A percentile compares a stretch with the other conserved stretches of the same genome.
Conservation (phyloP, 2,797 vertebrate species). For the Yasuhikotakia modesta region DNA sequence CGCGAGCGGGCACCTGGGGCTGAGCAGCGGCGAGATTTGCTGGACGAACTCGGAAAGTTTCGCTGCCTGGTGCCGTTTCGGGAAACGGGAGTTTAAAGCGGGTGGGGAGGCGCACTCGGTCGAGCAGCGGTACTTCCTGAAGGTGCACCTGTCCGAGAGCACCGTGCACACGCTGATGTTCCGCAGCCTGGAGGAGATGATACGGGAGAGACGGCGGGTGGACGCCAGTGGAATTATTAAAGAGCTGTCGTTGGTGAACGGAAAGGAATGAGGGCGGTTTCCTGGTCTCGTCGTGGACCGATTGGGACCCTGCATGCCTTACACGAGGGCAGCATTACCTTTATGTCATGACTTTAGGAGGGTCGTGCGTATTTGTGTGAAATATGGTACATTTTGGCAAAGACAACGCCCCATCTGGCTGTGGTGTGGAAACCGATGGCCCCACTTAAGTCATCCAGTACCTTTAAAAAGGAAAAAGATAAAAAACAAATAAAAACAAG, state of each 20-base stretch:
- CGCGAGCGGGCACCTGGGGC: constrained; percentile 92
- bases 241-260: constrained; percentile 87
- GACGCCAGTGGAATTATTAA: constrained; percentile 94
- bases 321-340: constrained; percentile 37
- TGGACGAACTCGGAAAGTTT: constrained; percentile 99
- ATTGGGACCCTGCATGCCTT: constrained; percentile 49
- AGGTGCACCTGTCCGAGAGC: constrained; percentile 89
- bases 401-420: constrained; percentile 56
- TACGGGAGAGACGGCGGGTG: constrained; percentile 92
- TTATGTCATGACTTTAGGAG: constrained; percentile 45
- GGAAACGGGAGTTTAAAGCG: constrained; percentile 97
- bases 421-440: constrained; percentile 35
- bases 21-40: constrained; percentile 92
- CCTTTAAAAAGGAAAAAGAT: constrained; percentile 48
- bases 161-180: constrained; percentile 92
- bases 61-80: constrained; percentile 99
- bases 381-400: constrained; percentile 45
- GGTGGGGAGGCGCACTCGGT: constrained; percentile 90
- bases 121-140: constrained; percentile 90
- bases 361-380: constrained; percentile 45
- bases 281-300: constrained; percentile 15
- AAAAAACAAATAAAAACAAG: constrained; percentile 9
- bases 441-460: constrained; percentile 51
- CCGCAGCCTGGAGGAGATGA: constrained; percentile 96
- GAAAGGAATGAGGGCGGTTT: constrained; percentile 78